A percentile compares a stretch with the other conserved stretches of the same genome.
phyloP scores from a whole-genome alignment of 2,888 invertebrate species.

The Fissipunctia ypsillon region DNA sequence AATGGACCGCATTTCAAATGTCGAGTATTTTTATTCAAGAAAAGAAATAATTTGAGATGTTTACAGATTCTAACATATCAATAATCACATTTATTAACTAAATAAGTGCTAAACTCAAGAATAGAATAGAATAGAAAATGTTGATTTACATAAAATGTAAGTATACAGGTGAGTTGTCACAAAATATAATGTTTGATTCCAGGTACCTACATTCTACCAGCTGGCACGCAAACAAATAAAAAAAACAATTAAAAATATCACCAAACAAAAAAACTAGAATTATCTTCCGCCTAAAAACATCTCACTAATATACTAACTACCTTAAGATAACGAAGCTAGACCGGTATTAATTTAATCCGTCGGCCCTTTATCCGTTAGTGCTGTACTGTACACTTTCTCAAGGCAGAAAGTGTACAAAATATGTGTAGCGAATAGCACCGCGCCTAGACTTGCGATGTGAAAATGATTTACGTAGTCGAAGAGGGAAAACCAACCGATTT shows the following conservation, averaged over 20 bases:
- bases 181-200: too few relatives aligned
- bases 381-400: constrained; percentile 69
- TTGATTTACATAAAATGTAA: too few relatives aligned
- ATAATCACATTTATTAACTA: neutral
- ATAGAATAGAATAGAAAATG: neutral
- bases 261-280: neutral
- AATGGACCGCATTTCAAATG: constrained; percentile 1
- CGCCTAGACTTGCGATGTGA: constrained; percentile 72
- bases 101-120: neutral
- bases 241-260: neutral
- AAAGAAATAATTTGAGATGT: neutral
- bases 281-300: neutral
- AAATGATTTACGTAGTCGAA: constrained; percentile 86
- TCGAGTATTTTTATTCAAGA: too few relatives aligned
- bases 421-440: constrained; percentile 67
- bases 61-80: neutral
- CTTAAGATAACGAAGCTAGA: constrained; percentile 56
- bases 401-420: constrained; percentile 72
- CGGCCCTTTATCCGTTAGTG: constrained; percentile 61
- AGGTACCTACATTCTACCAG: too few relatives aligned
- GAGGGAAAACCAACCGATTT: constrained; percentile 80
- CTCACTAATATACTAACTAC: constrained; percentile 8
- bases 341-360: constrained; percentile 64
- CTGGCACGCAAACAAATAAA: too few relatives aligned
- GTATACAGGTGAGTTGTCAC: too few relatives aligned